A percentile compares a stretch with the other conserved stretches of the same genome.
Conservation (phyloP, 2,888 invertebrate genomes). For the Mimumesa dahlbomi region DNA sequence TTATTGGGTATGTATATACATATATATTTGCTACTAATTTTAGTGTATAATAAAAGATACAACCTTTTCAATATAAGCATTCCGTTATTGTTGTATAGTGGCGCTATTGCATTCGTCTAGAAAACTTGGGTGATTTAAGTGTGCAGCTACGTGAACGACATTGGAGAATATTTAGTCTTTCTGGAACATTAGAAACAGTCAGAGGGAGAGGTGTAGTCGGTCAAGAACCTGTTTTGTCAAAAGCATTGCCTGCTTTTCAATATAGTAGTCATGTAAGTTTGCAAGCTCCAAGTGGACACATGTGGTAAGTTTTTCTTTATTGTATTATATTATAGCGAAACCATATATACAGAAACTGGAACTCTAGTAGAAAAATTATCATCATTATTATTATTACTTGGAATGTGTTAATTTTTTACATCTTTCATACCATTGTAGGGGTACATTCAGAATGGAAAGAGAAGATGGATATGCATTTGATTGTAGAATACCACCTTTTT, state of each 20-base stretch:
- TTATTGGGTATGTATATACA: constrained; percentile 88
- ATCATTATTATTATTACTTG: too few relatives aligned
- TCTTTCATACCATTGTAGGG: constrained; percentile 82
- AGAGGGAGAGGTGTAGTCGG: constrained; percentile 98
- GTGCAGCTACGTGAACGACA: constrained; percentile 98
- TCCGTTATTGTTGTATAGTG: constrained; percentile 85
- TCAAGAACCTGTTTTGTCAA: constrained; percentile 96
- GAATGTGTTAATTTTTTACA: neutral
- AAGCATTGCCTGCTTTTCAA: constrained; percentile 95
- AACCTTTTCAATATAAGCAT: too few relatives aligned
- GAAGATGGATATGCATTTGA: constrained; percentile 98
- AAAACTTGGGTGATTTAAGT: constrained; percentile 93
- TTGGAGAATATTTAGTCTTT: constrained; percentile 98
- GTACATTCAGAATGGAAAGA: constrained; percentile 97
- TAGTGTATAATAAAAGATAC: neutral
- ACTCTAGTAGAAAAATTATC: too few relatives aligned
- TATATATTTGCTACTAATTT: constrained; percentile 13
- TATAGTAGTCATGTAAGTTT: constrained; percentile 98
- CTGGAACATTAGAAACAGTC: constrained; percentile 95
- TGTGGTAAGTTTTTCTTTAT: constrained; percentile 87
- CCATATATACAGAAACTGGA: too few relatives aligned
- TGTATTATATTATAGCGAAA: too few relatives aligned
- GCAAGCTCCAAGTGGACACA: constrained; percentile 98
- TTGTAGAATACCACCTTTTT: constrained; percentile 98
- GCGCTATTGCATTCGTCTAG: constrained; percentile 98